Evolutionary conservation across 2,113 vertebrate species (phyloP), one percentile per base, ranked within the genome.

Genomic region (Hippopotamus amphibius): DNA sequence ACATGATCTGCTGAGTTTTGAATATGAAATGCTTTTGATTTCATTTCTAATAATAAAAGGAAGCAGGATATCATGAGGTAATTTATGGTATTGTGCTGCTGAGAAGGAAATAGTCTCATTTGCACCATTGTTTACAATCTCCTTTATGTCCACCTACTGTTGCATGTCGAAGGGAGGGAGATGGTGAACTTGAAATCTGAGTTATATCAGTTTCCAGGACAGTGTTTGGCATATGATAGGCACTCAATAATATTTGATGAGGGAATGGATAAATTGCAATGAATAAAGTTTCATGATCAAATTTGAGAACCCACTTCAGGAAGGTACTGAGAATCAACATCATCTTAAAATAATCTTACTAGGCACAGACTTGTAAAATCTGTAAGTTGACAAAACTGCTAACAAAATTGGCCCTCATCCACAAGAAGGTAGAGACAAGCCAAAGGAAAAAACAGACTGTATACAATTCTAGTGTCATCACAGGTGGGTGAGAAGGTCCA

Each of bases 1-100:
- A 95, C 26, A 66, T 86, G 28, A 33, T 85, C 33, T 86, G 11
- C 33, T 55, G 59, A 92, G 19, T 76, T 95, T 96, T 95, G 41
- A 96, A 86, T 94, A 77, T 65, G n/a, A 95, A 81, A 77, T 97
- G 12, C 59, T 92, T 71, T 88, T 88, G 0, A 88, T 96, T 95
- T 97, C 59, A 85, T 57, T 82, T 93, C 21, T 4, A 81, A 48
- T 91, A 88, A 77, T 89, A 81, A 95, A 95, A 86, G 43, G 30
- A 77, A 94, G 77, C 19, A 88, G 76, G 14, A 61, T 71, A 88
- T 17, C 53, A 81, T 71, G 71, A 81, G 46, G 12, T 50, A 82
- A 89, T 88, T 95, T 82, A 77, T 69, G 21, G 77, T 88, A 43
- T 61, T 92, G 24, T 85, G 26, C 59, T 91, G 5, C 63, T 48